Evolutionary conservation across 2,113 vertebrate genomes (phyloP).

Genomic region (Myiozetetes cayanensis): DNA sequence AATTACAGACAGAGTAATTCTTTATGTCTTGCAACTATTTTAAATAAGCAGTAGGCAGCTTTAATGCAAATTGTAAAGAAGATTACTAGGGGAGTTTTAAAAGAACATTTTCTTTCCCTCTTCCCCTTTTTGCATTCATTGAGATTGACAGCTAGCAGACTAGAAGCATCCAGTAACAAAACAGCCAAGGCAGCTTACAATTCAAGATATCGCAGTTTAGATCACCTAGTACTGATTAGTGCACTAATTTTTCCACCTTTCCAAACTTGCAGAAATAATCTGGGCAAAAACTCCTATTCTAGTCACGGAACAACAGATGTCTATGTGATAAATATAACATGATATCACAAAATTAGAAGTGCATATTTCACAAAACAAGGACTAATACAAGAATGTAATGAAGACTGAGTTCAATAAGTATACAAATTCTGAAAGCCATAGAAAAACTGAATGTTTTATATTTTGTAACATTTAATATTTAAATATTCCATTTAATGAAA

Average conservation of each 20-base stretch:
- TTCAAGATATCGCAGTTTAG: background rate
- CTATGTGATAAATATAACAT: background rate
- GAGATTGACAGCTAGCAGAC: background rate
- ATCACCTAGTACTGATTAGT: background rate
- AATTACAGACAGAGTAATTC: background rate
- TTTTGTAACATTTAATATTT: background rate
- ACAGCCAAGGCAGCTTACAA: background rate
- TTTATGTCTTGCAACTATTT: background rate
- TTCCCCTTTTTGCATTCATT: rapidly evolving
- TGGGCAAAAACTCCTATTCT: background rate
- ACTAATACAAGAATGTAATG: background rate
- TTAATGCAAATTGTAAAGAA: background rate
- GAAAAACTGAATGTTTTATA: background rate
- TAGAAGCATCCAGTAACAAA: background rate
- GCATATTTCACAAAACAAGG: background rate
- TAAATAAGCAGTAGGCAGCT: background rate
- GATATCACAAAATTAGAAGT: background rate
- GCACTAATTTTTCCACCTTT: background rate
- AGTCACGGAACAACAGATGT: background rate
- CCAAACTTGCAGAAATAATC: background rate
- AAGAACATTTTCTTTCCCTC: background rate
- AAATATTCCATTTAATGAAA: background rate
- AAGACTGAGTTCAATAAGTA: background rate
- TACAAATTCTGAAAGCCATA: background rate
- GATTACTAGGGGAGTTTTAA: background rate